Base-by-base conservation (phyloP, 2,113 vertebrate genomes). In the Hypanus sabinus region DNA sequence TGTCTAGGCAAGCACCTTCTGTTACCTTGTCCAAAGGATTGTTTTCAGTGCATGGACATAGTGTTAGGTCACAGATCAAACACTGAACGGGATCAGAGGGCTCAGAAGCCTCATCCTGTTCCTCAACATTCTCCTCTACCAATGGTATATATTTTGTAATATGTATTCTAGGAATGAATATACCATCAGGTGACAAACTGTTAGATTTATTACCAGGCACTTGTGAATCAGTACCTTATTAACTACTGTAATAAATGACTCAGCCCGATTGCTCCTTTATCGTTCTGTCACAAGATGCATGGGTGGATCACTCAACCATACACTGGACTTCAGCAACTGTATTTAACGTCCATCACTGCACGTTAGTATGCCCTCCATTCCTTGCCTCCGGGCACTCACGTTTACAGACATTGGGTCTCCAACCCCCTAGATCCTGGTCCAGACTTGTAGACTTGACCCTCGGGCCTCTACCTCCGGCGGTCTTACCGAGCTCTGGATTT, bases 191-290 rank as follows among this genome's bases (percentile, higher is more conserved):
- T 87, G 55, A 11, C 30, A 55, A 60, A 87, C 83, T 60, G 24
- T 87, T 27, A 60, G 27, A 87, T 87, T 87, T 57, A 87, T 87
- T 87, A 62, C 30, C 14, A 87, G 6, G 83, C 27, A n/a, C 4
- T 1, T 60, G 27, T 87, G 83, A 87, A 87, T 87, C 46, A 60
- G 83, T 87, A 87, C 46, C 83, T 87, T 87, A 87, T 87, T 87
- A 87, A 87, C 55, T 87, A 57, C 12, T 27, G 83, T 60, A 87
- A 55, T 55, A 60, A n/a, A 62, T 87, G 11, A 87, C 83, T 87
- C 60, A 87, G 60, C 83, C 83, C 60, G 10, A 30, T 27, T 11
- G 2, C 55, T 87, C 55, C 46, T 87, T 60, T 57, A 62, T 30
- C 14, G 55, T 30, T 22, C 83, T 62, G 55, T 30, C 83, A 62